Base-by-base conservation (phyloP, 2,797 vertebrate genomes). In the Erithacus rubecula region DNA sequence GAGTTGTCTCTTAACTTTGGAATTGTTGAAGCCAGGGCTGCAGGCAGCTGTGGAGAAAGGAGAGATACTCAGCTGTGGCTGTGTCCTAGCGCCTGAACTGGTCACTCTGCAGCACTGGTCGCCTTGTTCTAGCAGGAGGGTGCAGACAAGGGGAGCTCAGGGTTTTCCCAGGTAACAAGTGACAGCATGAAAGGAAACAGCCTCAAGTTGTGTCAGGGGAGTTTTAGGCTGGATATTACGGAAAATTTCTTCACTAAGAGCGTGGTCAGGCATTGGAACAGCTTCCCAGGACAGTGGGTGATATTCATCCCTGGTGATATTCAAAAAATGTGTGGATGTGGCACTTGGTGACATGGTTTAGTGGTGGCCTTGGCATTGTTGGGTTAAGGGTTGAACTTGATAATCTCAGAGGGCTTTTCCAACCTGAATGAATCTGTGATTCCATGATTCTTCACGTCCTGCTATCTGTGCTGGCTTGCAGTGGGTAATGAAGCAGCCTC, bases 61-160 rank as follows among this genome's bases (percentile, higher is more conserved):
- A 46, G 59, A 44, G 30, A 1, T 34, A 8, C 47, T 81, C 46
- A 82, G 34, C 62, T 26, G 6, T 49, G 59, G 27, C 47, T 34
- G 41, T 30, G 34, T 56, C 58, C 21, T 44, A 44, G 24, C 62
- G 68, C 68, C 70, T 58, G 62, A 30, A 8, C 19, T 13, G 39
- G 13, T 46, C 34, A 12, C 65, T 51, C 44, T 84, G 76, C 83
- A 78, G 65, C 34, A 4, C 37, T 74, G 43, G 7, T 34, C 23
- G 69, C 46, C 49, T 55, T 95, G 39, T 53, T 67, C 79, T 53
- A 27, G 15, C 64, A 58, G 79, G 20, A 46, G 44, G 16, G 29
- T 26, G 24, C 26, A 65, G 11, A 29, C n/a, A 13, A 26, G 11
- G 26, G n/a, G 4, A 17, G 26, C 34, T 76, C 1, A 0, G 29